phyloP scores from a whole-genome alignment of 2,888 invertebrate species.

The Caenorhabditis uteleia region DNA sequence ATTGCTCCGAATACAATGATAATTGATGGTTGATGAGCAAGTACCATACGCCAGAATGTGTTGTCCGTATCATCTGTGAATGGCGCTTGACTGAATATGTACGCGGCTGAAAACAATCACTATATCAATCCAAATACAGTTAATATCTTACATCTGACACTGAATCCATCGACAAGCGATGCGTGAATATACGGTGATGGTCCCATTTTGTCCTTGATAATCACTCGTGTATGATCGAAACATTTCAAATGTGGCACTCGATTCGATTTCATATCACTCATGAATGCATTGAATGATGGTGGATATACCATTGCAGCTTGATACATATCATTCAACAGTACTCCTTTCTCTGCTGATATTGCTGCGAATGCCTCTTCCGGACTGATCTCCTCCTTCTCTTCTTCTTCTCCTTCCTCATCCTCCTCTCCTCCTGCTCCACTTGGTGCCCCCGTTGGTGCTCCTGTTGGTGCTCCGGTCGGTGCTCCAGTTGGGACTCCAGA shows the following conservation, averaged over 20 bases:
- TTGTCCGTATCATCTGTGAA: conserved; percentile 16
- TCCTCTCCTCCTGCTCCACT: background rate
- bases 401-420: background rate
- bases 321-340: conserved; percentile 25
- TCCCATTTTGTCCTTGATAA: conserved; percentile 10
- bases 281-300: conserved; percentile 15
- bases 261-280: conserved; percentile 22
- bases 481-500: too few relatives aligned
- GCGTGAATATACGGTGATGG: conserved; percentile 24
- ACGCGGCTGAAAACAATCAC: conserved; percentile 20
- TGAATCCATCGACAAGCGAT: conserved; percentile 32
- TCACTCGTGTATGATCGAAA: conserved; percentile 29
- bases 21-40: conserved; percentile 20
- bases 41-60: conserved; percentile 31
- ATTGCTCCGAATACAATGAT: conserved; percentile 34
- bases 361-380: conserved; percentile 1
- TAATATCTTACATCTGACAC: conserved; percentile 17
- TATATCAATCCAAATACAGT: too few relatives aligned
- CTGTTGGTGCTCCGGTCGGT: too few relatives aligned
- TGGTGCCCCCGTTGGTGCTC: too few relatives aligned
- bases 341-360: background rate
- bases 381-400: conserved; percentile 3
- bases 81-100: conserved; percentile 39
- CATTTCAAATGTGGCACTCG: conserved; percentile 25
- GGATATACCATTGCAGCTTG: conserved; percentile 15